A percentile compares a stretch with the other conserved stretches of the same genome.
Conservation (phyloP, 2,888 invertebrate species). For the Athalia cordata region DNA sequence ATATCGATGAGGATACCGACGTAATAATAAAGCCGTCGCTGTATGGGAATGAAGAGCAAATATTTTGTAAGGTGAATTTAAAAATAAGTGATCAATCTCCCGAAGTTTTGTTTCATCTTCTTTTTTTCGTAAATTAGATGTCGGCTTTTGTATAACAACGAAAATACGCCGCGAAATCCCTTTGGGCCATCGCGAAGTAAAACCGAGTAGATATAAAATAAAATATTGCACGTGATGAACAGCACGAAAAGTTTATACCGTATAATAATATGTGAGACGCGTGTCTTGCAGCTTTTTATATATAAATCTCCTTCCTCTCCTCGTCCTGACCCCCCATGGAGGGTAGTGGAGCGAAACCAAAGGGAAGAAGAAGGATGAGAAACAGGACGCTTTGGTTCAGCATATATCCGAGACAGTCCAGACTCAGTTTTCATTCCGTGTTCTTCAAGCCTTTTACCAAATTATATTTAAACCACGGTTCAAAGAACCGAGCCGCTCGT, state of each 20-base stretch:
- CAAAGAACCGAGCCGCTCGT: conserved; percentile 35
- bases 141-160: no score
- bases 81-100: not conserved
- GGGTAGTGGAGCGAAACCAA: not conserved
- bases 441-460: conserved; percentile 38
- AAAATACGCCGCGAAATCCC: no score
- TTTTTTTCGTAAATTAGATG: no score
- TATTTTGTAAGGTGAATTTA: not conserved
- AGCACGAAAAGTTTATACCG: no score
- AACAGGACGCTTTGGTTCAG: conserved; percentile 5
- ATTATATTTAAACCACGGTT: conserved; percentile 43
- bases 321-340: not conserved
- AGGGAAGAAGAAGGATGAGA: conserved; percentile 3
- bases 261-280: no score
- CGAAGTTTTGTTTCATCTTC: no score
- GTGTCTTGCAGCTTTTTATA: no score
- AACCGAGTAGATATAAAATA: no score
- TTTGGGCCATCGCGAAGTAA: no score
- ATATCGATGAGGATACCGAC: no score
- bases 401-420: conserved; percentile 10
- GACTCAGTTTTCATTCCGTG: conserved; percentile 32
- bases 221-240: no score
- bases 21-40: not conserved
- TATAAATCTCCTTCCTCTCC: no score
- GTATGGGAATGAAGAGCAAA: not conserved